Evolutionary conservation across 2,113 vertebrate species (phyloP), one percentile per base, ranked within the genome.

Genomic region (Mormyrus iriodes): DNA sequence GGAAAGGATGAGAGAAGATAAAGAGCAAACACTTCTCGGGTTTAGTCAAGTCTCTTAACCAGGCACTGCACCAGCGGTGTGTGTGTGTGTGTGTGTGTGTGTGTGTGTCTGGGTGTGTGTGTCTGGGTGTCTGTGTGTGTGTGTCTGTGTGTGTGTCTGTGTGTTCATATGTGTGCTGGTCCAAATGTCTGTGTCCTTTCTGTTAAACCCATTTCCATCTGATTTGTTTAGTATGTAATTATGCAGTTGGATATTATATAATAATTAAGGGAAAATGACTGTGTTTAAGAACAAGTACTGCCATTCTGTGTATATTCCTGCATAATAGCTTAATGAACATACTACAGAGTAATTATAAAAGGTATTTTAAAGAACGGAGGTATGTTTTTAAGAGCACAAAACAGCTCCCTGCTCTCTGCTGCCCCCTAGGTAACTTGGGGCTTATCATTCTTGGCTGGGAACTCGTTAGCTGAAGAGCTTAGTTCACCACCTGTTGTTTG

Each of bases 311-410:
- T 93, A 91, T 92, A 90, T 92, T 92, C 89, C 85, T 39, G 4
- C 88, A 90, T 86, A 86, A 55, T 53, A 39, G 51, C 31, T 94
- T 79, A 92, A 94, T 94, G 89, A 89, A 90, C 92, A 89, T 91
- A 90, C 92, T 93, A 93, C 89, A 58, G 55, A 92, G 91, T 91
- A 90, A 90, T 89, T 91, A 90, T 92, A 89, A 91, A 88, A 91
- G 90, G 84, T 90, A 93, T 94, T 93, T 92, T 90, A 92, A 91
- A 94, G 93, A 86, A 92, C 90, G 92, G 91, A 87, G 49, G 91
- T 76, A 69, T 87, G 44, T 92, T 92, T 93, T 89, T 39, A 31
- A 27, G 27, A 39, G n/a, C 51, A 35, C 15, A 86, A 13, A 55
- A 21, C n/a, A 7, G 31, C 85, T 15, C 15, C 51, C 49, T 39